phyloP scores from a whole-genome alignment of 2,113 vertebrate species.

The Myodes glareolus region DNA sequence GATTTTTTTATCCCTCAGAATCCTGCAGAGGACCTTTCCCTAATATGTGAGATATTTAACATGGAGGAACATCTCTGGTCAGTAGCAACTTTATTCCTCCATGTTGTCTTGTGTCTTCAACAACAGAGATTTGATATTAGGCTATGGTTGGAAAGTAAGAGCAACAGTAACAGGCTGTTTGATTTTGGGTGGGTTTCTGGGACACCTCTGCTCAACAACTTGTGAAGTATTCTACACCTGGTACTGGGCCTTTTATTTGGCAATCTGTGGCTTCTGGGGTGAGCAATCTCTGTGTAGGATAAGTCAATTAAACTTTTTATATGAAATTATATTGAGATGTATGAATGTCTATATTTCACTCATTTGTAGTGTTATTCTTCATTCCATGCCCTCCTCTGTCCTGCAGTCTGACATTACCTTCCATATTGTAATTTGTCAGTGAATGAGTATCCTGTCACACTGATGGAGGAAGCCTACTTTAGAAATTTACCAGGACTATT shows the following conservation, averaged over 20 bases:
- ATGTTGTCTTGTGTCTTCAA: background rate
- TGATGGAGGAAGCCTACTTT: background rate
- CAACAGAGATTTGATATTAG: background rate
- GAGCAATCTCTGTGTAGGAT: background rate
- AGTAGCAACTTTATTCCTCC: background rate
- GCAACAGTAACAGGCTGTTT: background rate
- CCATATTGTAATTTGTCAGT: background rate
- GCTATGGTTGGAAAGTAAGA: background rate
- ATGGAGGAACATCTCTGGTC: background rate
- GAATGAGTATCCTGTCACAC: background rate
- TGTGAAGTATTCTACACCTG: background rate
- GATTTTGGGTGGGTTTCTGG: background rate
- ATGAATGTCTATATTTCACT: background rate
- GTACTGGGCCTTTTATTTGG: background rate
- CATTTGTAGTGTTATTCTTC: background rate
- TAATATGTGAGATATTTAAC: background rate
- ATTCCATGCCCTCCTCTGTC: background rate
- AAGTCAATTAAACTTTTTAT: background rate
- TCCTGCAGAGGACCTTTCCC: background rate
- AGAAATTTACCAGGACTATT: constrained; percentile 11
- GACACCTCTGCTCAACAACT: background rate
- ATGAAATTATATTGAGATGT: background rate
- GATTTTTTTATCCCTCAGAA: background rate
- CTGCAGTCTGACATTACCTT: background rate
- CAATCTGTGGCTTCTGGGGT: background rate